phyloP scores from a whole-genome alignment of 2,113 vertebrate genomes.

The Prietella phreatophila region DNA sequence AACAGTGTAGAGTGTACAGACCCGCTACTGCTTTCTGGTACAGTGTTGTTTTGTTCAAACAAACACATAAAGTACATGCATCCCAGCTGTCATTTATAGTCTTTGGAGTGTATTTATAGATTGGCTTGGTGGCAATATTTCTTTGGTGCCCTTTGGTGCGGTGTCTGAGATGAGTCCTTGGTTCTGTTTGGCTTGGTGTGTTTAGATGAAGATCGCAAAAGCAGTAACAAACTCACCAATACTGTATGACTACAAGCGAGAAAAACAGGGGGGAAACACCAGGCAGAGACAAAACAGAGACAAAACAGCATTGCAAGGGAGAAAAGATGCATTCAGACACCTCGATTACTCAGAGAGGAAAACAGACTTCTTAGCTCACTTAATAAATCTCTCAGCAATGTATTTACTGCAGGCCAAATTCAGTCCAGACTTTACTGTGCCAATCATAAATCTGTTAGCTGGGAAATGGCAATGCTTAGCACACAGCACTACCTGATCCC shows the following conservation, averaged over 20 bases:
- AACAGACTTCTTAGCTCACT: constrained; percentile 2
- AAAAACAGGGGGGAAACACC: not conserved
- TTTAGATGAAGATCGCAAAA: not conserved
- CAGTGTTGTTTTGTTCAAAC: not conserved
- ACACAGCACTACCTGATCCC: not conserved
- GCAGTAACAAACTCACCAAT: not conserved
- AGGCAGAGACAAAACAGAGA: not conserved
- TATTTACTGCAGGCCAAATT: constrained; percentile 21
- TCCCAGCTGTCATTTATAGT: not conserved
- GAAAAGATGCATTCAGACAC: not conserved
- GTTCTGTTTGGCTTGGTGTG: not conserved
- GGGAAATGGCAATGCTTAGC: not conserved
- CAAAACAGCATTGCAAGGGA: not conserved
- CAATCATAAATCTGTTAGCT: constrained; percentile 16
- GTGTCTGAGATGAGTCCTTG: not conserved
- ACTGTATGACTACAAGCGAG: not conserved
- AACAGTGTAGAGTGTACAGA: not conserved
- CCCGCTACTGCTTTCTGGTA: not conserved
- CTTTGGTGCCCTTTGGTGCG: not conserved
- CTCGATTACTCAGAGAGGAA: not conserved
- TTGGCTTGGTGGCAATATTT: not conserved
- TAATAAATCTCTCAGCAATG: constrained; percentile 10
- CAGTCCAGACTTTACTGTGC: constrained; percentile 19
- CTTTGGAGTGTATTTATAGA: not conserved
- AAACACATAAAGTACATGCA: not conserved